Conservation (phyloP, 1,140 invertebrate species). For the Drosophila nebulosa region DNA sequence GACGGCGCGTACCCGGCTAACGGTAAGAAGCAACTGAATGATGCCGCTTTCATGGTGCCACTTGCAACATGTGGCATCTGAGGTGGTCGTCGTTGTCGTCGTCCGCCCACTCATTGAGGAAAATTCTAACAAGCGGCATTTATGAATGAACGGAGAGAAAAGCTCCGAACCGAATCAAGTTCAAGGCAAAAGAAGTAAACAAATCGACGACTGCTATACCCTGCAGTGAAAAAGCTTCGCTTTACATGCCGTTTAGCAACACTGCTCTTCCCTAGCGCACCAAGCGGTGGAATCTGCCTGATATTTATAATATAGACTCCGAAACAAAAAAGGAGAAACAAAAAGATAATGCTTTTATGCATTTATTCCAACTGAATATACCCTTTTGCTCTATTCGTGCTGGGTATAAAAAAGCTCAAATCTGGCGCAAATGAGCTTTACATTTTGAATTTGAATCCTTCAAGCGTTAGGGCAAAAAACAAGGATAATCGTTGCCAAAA, state of each 20-base stretch:
- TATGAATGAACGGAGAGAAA: constrained; percentile 61
- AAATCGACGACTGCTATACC: too few relatives aligned
- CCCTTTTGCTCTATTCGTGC: too few relatives aligned
- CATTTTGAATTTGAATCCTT: neutral
- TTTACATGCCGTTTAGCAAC: too few relatives aligned
- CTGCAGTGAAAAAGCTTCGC: too few relatives aligned
- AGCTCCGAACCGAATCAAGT: constrained; percentile 5
- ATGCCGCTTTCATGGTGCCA: neutral
- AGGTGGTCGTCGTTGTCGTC: neutral
- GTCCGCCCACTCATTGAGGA: constrained; percentile 34
- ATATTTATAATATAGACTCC: too few relatives aligned
- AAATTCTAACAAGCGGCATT: constrained; percentile 35
- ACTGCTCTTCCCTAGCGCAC: too few relatives aligned
- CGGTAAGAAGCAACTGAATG: constrained; percentile 66
- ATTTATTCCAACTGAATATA: too few relatives aligned
- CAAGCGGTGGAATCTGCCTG: too few relatives aligned
- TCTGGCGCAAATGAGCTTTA: neutral
- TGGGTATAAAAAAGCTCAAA: neutral
- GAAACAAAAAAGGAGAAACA: too few relatives aligned
- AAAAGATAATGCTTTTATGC: too few relatives aligned
- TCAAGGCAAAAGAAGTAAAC: neutral
- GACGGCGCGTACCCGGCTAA: constrained; percentile 63
- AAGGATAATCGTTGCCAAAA: neutral
- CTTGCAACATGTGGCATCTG: constrained; percentile 68
- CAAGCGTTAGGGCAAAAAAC: too few relatives aligned